phyloP scores from a whole-genome alignment of 2,797 vertebrate species.

The Naso thynnoides region DNA sequence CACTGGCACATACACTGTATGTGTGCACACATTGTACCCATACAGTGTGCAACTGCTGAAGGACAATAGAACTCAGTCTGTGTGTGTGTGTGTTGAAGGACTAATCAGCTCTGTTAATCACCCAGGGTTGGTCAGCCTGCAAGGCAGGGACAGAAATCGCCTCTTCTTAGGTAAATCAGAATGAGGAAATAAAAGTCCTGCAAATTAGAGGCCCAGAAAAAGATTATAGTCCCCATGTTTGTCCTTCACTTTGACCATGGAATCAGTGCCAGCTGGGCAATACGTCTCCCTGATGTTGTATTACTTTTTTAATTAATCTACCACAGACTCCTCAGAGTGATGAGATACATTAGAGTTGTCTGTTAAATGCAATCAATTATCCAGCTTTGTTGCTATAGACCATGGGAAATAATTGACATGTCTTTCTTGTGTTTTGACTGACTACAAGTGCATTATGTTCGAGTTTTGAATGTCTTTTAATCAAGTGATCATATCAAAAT shows the following conservation, averaged over 20 bases:
- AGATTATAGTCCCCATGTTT: conserved; percentile 68
- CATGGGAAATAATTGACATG: conserved; percentile 61
- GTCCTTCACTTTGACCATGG: conserved; percentile 83
- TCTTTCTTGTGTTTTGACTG: conserved; percentile 42
- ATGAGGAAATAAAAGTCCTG: conserved; percentile 72
- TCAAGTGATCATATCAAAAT: conserved; percentile 40
- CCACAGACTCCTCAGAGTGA: conserved; percentile 71
- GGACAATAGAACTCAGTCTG: conserved; percentile 46
- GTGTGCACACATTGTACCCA: conserved; percentile 11
- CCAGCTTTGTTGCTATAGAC: conserved; percentile 55
- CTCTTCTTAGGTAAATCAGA: conserved; percentile 77
- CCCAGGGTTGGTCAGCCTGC: conserved; percentile 66
- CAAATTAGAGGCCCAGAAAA: conserved; percentile 73
- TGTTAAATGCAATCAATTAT: conserved; percentile 71
- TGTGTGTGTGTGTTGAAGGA: conserved; percentile 51
- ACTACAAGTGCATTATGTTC: conserved; percentile 21
- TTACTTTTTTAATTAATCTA: conserved; percentile 81
- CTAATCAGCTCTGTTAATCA: conserved; percentile 80
- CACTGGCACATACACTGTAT: conserved; percentile 2
- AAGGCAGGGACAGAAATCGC: conserved; percentile 63
- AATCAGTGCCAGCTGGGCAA: conserved; percentile 70
- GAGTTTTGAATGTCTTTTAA: conserved; percentile 11
- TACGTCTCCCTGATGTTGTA: conserved; percentile 72
- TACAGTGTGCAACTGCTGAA: conserved; percentile 42
- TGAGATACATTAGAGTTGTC: conserved; percentile 68